A percentile compares a stretch with the other conserved stretches of the same genome.
These are phyloP conservation scores for Picathartes gymnocephalus DNA, from an alignment of 2,113 vertebrate species.

Conservation along the genomic window DNA sequence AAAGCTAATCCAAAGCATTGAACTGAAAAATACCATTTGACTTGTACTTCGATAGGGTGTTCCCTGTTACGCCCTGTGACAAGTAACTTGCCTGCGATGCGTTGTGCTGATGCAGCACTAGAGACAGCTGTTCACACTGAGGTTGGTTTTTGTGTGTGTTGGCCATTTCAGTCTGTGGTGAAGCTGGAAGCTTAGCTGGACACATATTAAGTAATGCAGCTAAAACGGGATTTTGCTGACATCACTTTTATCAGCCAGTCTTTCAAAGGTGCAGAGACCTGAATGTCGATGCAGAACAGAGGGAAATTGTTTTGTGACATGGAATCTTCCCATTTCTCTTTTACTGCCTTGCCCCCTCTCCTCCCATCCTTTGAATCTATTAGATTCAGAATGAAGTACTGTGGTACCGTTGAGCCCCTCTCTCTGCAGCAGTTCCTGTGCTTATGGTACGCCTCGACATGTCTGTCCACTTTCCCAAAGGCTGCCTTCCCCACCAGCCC, in stretches of 20 bases:
- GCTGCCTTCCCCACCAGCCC: not conserved
- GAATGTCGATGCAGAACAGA: not conserved
- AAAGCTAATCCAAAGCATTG: not conserved
- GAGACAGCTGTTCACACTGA: not conserved
- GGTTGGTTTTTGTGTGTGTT: not conserved
- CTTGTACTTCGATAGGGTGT: not conserved
- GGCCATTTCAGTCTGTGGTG: not conserved
- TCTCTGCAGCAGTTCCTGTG: not conserved
- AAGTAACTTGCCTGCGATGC: not conserved
- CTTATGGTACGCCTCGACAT: rapidly evolving
- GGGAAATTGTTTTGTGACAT: not conserved
- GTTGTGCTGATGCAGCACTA: not conserved
- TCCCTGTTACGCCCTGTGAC: not conserved
- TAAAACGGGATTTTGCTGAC: not conserved
- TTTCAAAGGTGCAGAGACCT: not conserved
- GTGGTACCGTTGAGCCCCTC: not conserved
- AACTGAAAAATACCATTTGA: not conserved
- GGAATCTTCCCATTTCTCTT: not conserved
- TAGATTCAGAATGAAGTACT: not conserved
- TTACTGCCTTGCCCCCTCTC: not conserved
- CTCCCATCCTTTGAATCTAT: not conserved
- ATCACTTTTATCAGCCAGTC: not conserved
- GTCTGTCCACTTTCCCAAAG: not conserved
- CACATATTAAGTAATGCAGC: not conserved
- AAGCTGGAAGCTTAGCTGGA: not conserved